Base-by-base conservation (phyloP, 2,888 invertebrate species). In the Polia nebulosa region DNA sequence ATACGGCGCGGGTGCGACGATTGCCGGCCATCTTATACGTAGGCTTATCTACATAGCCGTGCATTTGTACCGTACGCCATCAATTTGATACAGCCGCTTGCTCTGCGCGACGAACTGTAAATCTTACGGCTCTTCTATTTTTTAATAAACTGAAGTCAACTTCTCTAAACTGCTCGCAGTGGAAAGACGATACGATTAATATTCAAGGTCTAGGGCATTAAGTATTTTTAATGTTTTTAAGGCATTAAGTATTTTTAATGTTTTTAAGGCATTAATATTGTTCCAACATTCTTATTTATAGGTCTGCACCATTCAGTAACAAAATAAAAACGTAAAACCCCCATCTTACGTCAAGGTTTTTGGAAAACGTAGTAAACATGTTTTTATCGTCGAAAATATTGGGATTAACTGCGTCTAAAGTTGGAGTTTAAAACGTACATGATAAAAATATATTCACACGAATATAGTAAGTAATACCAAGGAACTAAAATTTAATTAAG, bases 1-100 rank as follows among this genome's bases (percentile, higher is more conserved):
- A 29, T 22, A 64, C 49, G 52, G 44, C 27, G 27, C 55, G 44
- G 22, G 17, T 39, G 45, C 60, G 29, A 41, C 45, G 34, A 56
- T 65, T 59, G 63, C 17, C 45, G 52, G 59, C 34, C 58, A 63
- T 59, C 49, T 68, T 69, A 29, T 58, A 74, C 44, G 63, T 47
- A 57, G 45, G 36, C 55, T 71, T 58, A 68, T 77, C 70, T 69
- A 73, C 60, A 71, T 58, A 72, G 60, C 60, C 41, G 20, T 71
- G 76, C 65, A 78, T 73, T 69, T 72, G 72, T 76, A 65, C 60
- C 51, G 59, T 75, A 49, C 69, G 63, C 57, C 74, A 75, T 77
- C 71, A 76, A 75, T 76, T 82, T 78, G 63, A 78, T 82, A 72
- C 78, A 73, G 74, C 67, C 56, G 74, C 74, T 78, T 81, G 73